Evolutionary conservation across 2,113 vertebrate genomes (phyloP).

Genomic region (Lepisosteus osseus): DNA sequence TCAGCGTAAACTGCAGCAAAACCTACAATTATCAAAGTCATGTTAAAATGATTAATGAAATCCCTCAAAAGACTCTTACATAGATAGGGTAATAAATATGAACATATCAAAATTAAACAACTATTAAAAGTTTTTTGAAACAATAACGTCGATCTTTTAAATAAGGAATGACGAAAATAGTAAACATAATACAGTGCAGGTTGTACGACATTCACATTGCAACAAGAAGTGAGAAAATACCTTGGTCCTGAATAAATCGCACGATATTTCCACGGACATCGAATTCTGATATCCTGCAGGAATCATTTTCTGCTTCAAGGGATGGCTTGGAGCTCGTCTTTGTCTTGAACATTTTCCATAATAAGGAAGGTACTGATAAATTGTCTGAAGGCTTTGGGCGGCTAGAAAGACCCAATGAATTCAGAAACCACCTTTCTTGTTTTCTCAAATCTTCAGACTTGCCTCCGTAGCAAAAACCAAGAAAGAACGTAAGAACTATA

Average conservation of each 20-base stretch:
- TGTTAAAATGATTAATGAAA: too few species aligned
- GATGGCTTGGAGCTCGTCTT: not conserved
- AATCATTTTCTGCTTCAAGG: constrained; percentile 28
- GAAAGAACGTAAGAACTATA: constrained; percentile 5
- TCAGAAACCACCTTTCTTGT: constrained; percentile 58
- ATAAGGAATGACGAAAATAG: not conserved
- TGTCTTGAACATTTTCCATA: constrained; percentile 80
- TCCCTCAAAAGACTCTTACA: not conserved
- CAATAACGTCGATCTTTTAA: too few species aligned
- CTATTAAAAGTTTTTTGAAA: not conserved
- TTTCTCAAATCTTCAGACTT: constrained; percentile 28
- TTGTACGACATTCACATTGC: not conserved
- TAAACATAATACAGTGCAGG: not conserved
- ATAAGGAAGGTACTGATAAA: constrained; percentile 62
- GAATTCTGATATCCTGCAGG: constrained; percentile 78
- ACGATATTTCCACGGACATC: constrained; percentile 85
- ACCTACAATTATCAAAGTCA: too few species aligned
- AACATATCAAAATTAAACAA: too few species aligned
- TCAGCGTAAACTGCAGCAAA: too few species aligned
- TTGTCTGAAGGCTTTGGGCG: constrained; percentile 45
- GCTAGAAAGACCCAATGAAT: constrained; percentile 65
- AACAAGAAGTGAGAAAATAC: constrained; percentile 47
- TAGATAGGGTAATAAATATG: too few species aligned
- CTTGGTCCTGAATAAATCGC: constrained; percentile 77
- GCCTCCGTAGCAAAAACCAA: not conserved